A percentile compares a stretch with the other conserved stretches of the same genome.
phyloP scores from a whole-genome alignment of 2,113 vertebrate genomes.

The Corapipo altera region DNA sequence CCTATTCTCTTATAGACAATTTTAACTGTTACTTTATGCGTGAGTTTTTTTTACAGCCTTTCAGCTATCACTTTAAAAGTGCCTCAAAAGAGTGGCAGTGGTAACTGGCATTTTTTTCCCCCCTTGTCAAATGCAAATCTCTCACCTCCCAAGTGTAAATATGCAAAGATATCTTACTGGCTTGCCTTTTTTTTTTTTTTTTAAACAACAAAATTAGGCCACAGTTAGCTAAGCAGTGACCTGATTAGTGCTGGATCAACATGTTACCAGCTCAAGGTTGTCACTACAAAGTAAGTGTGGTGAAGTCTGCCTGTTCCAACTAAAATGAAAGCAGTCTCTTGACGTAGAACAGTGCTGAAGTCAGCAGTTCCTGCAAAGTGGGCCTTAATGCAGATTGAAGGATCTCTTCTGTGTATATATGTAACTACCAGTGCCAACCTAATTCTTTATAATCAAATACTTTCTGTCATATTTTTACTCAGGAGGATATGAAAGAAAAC shows the following conservation, averaged over 20 bases:
- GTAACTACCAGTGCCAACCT: conserved; percentile 43
- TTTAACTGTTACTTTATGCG: neutral
- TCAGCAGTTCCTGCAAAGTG: conserved; percentile 25
- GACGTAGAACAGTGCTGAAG: conserved; percentile 22
- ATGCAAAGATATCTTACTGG: neutral
- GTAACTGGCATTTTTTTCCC: neutral
- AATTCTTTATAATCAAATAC: conserved; percentile 70
- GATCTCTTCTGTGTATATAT: neutral
- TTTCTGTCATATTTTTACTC: conserved; percentile 54
- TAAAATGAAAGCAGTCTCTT: conserved; percentile 49
- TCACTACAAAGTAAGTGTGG: conserved; percentile 53
- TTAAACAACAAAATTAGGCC: conserved; percentile 21
- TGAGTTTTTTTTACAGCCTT: neutral
- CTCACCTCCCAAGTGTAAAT: conserved; percentile 13
- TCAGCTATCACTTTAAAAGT: neutral
- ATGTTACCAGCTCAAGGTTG: conserved; percentile 55
- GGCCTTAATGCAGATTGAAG: conserved; percentile 49
- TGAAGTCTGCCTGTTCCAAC: conserved; percentile 53
- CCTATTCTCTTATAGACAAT: neutral
- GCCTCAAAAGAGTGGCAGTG: neutral
- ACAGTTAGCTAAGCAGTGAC: conserved; percentile 54
- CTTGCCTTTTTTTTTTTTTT: neutral
- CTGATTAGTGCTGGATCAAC: conserved; percentile 67
- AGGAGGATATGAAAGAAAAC: conserved; percentile 16
- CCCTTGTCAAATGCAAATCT: conserved; percentile 38